Evolutionary conservation across 1,140 invertebrate species (phyloP).

Genomic region (Polyergus mexicanus): DNA sequence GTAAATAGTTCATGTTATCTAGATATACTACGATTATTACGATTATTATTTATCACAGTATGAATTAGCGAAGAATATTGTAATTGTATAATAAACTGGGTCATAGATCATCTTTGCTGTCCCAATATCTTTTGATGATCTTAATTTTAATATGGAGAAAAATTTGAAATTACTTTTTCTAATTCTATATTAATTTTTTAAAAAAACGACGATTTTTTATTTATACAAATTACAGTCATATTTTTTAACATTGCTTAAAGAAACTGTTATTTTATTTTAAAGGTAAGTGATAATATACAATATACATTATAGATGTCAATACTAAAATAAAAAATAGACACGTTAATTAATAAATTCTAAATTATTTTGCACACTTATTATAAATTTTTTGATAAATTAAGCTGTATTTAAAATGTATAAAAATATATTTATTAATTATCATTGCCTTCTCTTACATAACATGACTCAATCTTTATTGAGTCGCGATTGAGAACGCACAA

Average conservation of each 20-base stretch:
- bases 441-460: no score
- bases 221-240: neutral
- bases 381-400: neutral
- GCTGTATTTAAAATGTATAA: neutral
- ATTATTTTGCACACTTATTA: neutral
- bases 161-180: neutral
- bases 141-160: neutral
- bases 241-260: neutral
- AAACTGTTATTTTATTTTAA: neutral
- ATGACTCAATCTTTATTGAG: no score
- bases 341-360: neutral
- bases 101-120: constrained; percentile 79
- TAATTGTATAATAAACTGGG: constrained; percentile 87
- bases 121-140: neutral
- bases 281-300: constrained; percentile 12
- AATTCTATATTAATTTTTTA: neutral
- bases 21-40: constrained; percentile 77
- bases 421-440: neutral
- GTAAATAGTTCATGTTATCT: constrained; percentile 82
- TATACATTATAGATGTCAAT: neutral
- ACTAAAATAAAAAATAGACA: neutral
- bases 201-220: neutral
- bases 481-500: no score
- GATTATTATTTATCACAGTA: constrained; percentile 82
- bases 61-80: constrained; percentile 84